Base-by-base conservation (phyloP, 2,113 vertebrate species). In the Pomatostomus ruficeps region DNA sequence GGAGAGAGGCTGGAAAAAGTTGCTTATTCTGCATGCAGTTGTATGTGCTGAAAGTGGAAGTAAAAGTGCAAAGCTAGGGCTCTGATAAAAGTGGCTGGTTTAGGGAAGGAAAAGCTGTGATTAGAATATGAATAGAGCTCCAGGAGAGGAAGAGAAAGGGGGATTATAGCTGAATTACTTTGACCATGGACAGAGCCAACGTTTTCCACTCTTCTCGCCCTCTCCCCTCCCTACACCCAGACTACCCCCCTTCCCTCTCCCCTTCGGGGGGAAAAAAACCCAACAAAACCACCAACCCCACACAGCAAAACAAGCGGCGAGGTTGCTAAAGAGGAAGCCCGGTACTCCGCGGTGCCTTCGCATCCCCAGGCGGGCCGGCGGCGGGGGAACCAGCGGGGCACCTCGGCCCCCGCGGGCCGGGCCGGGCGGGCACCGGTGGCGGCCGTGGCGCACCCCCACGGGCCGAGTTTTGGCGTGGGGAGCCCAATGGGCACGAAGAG, bases 111-210 rank as follows among this genome's bases (percentile, higher is more conserved):
- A 99, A 99, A 99, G 98, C 98, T 99, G 99, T 99, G 99, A 99
- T 99, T 99, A 99, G 99, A 99, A 99, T 99, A 99, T 99, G 99
- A 99, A 99, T 99, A 98, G 98, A 98, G 97, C 98, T 98, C 98
- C 98, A 98, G 98, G 98, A 98, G 99, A 98, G 98, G 98, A 98
- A 98, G 98, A 98, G 98, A 99, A 99, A 99, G 98, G 98, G 97
- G 98, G 99, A 99, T 99, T 99, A 99, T 98, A 98, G 98, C 98
- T 98, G 98, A 99, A 99, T 98, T 98, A 98, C 99, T 99, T 98
- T 98, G 98, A 99, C 98, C 98, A 97, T 98, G 98, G 98, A 99
- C 97, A 98, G 98, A 98, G 98, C 98, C 98, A 98, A 97, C 98
- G 98, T 97, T 97, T 97, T 98, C 98, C 97, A 93, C 89, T 70